Evolutionary conservation across 2,888 invertebrate genomes (phyloP).

Genomic region (Epinotia ramella): DNA sequence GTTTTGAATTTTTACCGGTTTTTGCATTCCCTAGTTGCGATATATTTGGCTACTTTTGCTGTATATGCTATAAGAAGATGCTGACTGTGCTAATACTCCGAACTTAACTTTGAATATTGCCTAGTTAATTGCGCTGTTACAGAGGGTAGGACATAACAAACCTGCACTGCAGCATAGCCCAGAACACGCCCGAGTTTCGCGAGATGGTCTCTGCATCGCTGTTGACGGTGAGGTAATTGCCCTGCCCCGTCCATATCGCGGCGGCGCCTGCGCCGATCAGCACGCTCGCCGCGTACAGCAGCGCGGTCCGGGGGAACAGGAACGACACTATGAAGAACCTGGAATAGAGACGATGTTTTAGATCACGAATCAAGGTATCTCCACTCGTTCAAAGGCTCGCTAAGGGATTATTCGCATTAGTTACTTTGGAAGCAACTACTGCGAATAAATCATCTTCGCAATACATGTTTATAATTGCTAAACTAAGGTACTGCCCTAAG

Average conservation of each 20-base stretch:
- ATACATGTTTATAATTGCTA: too few relatives aligned
- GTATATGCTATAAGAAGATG: too few relatives aligned
- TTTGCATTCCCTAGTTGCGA: too few relatives aligned
- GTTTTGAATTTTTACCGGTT: too few relatives aligned
- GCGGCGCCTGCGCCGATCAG: constrained; percentile 96
- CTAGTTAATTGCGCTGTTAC: neutral
- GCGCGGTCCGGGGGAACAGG: constrained; percentile 92
- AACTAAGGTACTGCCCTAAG: too few relatives aligned
- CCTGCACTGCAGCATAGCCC: constrained; percentile 98
- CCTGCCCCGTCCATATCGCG: constrained; percentile 98
- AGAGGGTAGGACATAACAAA: constrained; percentile 58
- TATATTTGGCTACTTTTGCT: too few relatives aligned
- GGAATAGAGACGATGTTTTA: too few relatives aligned
- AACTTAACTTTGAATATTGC: too few relatives aligned
- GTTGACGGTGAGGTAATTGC: constrained; percentile 92
- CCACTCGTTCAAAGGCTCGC: neutral
- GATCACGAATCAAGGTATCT: neutral
- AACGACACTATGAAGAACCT: constrained; percentile 88
- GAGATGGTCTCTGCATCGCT: constrained; percentile 95
- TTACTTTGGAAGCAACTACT: too few relatives aligned
- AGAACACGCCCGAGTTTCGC: constrained; percentile 97
- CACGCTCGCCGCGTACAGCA: constrained; percentile 94
- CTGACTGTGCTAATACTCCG: too few relatives aligned
- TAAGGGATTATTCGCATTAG: too few relatives aligned
- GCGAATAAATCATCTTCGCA: too few relatives aligned